phyloP scores from a whole-genome alignment of 2,888 invertebrate genomes.

The Rapana venosa region DNA sequence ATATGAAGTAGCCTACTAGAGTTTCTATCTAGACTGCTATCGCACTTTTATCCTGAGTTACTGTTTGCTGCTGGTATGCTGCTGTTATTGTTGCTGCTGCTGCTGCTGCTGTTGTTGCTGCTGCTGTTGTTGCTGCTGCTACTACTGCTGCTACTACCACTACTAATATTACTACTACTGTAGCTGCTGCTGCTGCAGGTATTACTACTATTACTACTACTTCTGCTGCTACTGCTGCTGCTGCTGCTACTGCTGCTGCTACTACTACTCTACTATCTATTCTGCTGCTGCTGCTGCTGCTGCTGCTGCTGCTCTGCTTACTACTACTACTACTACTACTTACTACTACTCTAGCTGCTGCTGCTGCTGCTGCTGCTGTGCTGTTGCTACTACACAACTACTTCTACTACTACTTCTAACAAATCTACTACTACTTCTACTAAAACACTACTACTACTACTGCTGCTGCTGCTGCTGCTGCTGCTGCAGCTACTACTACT shows the following conservation, averaged over 20 bases:
- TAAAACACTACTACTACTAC: too few relatives aligned
- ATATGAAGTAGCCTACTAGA: too few relatives aligned
- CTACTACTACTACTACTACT: not conserved
- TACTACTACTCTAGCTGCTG: not conserved
- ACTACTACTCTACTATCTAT: not conserved
- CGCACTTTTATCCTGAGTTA: not conserved
- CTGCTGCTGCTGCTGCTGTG: not conserved
- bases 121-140: too few relatives aligned
- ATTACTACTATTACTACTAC: too few relatives aligned
- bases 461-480: too few relatives aligned
- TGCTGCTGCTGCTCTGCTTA: constrained; percentile 17
- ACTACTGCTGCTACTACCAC: too few relatives aligned
- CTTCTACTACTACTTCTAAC: not conserved
- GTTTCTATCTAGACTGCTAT: not conserved
- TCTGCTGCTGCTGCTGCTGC: not conserved
- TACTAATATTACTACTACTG: not conserved
- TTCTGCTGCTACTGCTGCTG: too few relatives aligned
- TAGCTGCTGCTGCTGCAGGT: too few relatives aligned
- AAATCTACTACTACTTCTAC: too few relatives aligned
- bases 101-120: too few relatives aligned
- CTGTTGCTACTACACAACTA: too few relatives aligned
- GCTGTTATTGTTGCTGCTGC: not conserved
- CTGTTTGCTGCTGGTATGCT: not conserved
- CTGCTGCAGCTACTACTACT: not conserved
- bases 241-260: not conserved